A percentile compares a stretch with the other conserved stretches of the same genome.
Conservation (phyloP, 2,888 invertebrate genomes). For the Gymnocheta viridis region DNA sequence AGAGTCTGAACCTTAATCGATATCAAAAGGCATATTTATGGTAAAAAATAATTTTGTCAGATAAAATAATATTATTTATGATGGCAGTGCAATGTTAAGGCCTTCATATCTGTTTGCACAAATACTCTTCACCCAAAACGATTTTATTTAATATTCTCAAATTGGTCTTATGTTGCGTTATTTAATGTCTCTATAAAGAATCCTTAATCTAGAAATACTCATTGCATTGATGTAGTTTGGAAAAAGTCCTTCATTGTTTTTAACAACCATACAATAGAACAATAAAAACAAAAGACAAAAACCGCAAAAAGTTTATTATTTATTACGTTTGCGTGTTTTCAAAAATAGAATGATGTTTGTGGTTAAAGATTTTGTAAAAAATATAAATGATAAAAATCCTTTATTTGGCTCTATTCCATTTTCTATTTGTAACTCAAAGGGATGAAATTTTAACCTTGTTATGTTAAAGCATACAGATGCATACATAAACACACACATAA, state of each 20-base stretch:
- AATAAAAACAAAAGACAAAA: background rate
- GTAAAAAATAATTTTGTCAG: too few relatives aligned
- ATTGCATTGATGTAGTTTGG: background rate
- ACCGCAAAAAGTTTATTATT: conserved; percentile 12
- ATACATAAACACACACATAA: background rate
- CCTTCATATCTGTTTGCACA: background rate
- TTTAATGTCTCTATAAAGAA: background rate
- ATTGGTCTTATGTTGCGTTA: background rate
- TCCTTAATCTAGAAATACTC: background rate
- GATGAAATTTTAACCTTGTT: conserved; percentile 42
- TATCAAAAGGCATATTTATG: too few relatives aligned
- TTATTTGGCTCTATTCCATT: conserved; percentile 36
- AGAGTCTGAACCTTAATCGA: too few relatives aligned
- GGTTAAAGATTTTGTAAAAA: conserved; percentile 27
- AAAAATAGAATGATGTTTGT: conserved; percentile 23
- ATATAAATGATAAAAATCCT: conserved; percentile 6
- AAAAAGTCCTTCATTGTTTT: conserved; percentile 9
- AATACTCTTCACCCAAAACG: background rate
- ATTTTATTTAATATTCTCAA: background rate
- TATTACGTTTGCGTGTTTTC: conserved; percentile 7
- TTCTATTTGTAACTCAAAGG: conserved; percentile 46
- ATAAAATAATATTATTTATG: too few relatives aligned
- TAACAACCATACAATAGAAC: background rate
- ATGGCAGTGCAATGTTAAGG: background rate
- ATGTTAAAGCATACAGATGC: background rate